Base-by-base conservation (phyloP, 2,113 vertebrate genomes). In the Mola mola region DNA sequence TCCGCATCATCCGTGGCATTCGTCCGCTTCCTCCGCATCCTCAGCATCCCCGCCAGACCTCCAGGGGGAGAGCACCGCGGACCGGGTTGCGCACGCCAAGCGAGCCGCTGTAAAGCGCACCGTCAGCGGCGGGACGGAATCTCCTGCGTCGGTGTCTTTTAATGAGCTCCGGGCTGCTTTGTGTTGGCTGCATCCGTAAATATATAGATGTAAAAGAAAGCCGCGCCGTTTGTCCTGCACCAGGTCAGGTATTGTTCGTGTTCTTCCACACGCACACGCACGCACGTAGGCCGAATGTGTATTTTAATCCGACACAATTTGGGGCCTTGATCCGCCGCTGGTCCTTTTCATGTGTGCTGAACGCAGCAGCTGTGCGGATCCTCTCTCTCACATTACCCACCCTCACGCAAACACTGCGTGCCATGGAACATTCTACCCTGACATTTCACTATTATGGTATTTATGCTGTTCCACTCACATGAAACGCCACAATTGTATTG, bases 291-390 rank as follows among this genome's bases (percentile, higher is more conserved):
- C 21, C 2, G 4, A 29, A 17, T 7, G 1, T 33, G 41, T 3
- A 17, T 61, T 58, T 26, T 2, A 17, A 37, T 4, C 3, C 11
- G 3, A 13, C 11, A 34, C 15, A 13, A 34, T 40, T 17, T 40
- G 15, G 5, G 37, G 37, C 37, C 16, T 40, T n/a, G n/a, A n/a
- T n/a, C n/a, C n/a, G n/a, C n/a, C n/a, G n/a, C n/a, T n/a, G 33
- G 13, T 10, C 28, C 8, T 19, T 62, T 66, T 66, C 33, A 55
- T 78, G 34, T 75, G 76, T 53, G 64, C 60, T 62, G 37, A 62
- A 29, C 29, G 64, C 82, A 75, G 86, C 84, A 86, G 71, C 78
- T 71, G 68, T 87, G 83, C 86, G 78, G 70, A 83, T 13, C 22
- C 8, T 7, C 1, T 40, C 7, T 16, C 16, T 2, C 16, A 8